Percentiles rank a stretch among this genome's conserved stretches.
These are phyloP conservation scores for Porites rus DNA, from an alignment of 92 coral and sea anemone genomes.

Conservation along the genomic window DNA sequence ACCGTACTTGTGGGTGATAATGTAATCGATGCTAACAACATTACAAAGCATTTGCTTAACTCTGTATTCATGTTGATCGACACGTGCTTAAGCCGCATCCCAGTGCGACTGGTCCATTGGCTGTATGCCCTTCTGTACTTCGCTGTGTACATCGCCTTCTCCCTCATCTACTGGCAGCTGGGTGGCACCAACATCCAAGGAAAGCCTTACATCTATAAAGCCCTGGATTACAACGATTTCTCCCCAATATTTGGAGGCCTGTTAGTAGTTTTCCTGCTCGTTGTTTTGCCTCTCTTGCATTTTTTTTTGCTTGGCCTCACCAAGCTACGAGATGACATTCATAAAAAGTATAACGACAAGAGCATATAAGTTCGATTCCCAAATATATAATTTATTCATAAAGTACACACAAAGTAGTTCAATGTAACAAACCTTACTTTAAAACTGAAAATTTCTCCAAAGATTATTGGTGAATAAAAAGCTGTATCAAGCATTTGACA, in stretches of 20 bases:
- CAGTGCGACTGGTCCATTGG: constrained; percentile 73
- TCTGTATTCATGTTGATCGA: constrained; percentile 69
- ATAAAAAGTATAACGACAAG: not conserved
- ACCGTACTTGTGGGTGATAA: constrained; percentile 50
- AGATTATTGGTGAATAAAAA: too few relatives aligned
- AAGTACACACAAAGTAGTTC: too few relatives aligned
- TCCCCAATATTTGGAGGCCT: not conserved
- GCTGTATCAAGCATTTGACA: too few relatives aligned
- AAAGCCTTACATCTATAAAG: constrained; percentile 66
- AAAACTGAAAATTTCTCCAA: too few relatives aligned
- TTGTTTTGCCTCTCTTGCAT: constrained; percentile 9
- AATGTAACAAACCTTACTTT: too few relatives aligned
- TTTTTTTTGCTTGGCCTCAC: constrained; percentile 10
- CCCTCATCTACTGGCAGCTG: constrained; percentile 71
- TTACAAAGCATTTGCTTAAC: constrained; percentile 79
- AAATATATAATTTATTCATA: too few relatives aligned
- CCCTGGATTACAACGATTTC: constrained; percentile 60
- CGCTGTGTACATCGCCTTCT: constrained; percentile 53
- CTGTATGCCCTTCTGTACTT: constrained; percentile 62
- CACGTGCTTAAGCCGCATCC: constrained; percentile 57
- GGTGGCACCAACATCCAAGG: constrained; percentile 75
- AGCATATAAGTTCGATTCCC: not conserved
- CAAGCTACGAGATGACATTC: constrained; percentile 23
- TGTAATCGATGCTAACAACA: constrained; percentile 56
- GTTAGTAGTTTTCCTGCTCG: constrained; percentile 9